Base-by-base conservation (phyloP, 2,797 vertebrate genomes). In the Borostomias antarcticus region DNA sequence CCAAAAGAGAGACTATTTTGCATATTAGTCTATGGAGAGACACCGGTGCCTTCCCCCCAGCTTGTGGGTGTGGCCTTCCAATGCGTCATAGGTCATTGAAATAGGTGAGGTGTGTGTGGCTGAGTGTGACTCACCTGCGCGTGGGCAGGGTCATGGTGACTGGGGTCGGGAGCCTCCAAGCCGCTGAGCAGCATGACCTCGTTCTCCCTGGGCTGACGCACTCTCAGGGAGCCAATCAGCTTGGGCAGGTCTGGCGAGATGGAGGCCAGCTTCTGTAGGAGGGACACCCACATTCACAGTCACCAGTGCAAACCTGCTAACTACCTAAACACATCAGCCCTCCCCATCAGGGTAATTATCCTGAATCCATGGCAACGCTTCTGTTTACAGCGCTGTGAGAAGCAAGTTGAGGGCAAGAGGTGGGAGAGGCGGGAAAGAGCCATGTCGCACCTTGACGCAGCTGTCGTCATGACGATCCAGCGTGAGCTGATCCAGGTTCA, bases 151-250 rank as follows among this genome's bases (percentile, higher is more conserved):
- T 93, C 89, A 0, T 85, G 71, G 74, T 91, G 93, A 77, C 89
- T 90, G 66, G 81, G 85, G 73, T 93, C 94, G 69, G 95, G 84
- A 45, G 92, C 76, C 85, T 91, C 89, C 0, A 98, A 87, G 66
- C 95, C 95, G 68, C 93, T 94, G 21, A 98, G 89, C 70, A 99
- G 89, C 40, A 98, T 89, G 81, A 99, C 94, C 88, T 99, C 98
- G 68, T 99, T 97, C 85, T 98, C 95, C 83, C 95, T 98, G 1
- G 95, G 94, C 65, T 95, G 94, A 73, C 95, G 94, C 64, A 94
- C 88, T 0, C 92, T 95, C 86, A 98, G 91, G 0, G 95, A 94
- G 75, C 90, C 94, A 82, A 98, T 92, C 45, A 98, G 91, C 82
- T 95, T 95, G 78, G 95, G 96, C 82, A 99, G 90, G 73, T 93